Evolutionary conservation across 2,113 vertebrate genomes (phyloP).

Genomic region (Fukomys damarensis): DNA sequence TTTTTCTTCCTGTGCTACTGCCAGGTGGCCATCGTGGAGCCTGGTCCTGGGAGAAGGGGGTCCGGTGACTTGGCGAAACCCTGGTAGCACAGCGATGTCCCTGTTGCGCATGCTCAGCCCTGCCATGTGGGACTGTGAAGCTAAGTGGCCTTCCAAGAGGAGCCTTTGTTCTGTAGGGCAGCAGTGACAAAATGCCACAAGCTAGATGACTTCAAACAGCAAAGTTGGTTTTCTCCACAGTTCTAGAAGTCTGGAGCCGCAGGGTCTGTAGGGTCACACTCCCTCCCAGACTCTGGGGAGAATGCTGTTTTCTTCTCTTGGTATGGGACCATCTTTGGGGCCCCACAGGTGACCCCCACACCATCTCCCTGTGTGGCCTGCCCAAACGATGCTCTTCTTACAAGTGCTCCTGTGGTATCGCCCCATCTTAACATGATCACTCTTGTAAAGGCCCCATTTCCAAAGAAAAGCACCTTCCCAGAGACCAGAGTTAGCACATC

Average conservation of each 20-base stretch:
- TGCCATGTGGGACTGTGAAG: accelerated
- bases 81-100: accelerated
- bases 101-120: accelerated
- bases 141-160: neutral
- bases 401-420: neutral
- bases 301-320: neutral
- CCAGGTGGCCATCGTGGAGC: accelerated
- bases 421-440: neutral
- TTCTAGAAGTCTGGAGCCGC: accelerated
- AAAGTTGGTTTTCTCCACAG: neutral
- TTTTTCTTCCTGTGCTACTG: accelerated
- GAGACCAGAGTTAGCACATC: neutral
- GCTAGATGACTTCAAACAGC: neutral
- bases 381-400: neutral
- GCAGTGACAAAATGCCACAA: accelerated
- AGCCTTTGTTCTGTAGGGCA: neutral
- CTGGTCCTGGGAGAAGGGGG: neutral
- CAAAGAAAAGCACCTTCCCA: neutral
- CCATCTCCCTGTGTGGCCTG: neutral
- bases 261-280: accelerated
- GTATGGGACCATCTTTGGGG: neutral
- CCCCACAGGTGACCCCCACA: accelerated
- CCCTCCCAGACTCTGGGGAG: neutral
- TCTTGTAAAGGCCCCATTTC: neutral
- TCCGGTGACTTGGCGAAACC: neutral